phyloP scores from a whole-genome alignment of 2,797 vertebrate genomes.

The Clarias pachynema region DNA sequence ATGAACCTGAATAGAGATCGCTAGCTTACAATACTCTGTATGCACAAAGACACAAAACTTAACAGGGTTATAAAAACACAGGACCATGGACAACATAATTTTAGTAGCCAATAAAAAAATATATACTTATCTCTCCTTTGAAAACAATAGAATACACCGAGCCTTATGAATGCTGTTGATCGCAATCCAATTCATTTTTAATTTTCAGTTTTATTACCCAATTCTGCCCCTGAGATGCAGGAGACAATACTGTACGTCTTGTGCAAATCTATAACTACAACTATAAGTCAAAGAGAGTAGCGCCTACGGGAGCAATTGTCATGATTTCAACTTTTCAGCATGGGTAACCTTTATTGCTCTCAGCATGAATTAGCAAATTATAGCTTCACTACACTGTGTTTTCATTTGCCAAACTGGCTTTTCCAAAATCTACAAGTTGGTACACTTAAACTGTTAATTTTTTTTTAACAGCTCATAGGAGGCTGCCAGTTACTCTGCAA shows the following conservation, averaged over 20 bases:
- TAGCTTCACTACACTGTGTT: neutral
- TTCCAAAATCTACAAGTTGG: slow-evolving; percentile 7
- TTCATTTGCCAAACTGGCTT: slow-evolving; percentile 18
- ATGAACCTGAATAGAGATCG: slow-evolving; percentile 49
- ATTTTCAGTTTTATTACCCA: slow-evolving; percentile 39
- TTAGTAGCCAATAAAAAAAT: slow-evolving; percentile 41
- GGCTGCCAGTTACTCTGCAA: neutral
- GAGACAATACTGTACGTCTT: slow-evolving; percentile 10
- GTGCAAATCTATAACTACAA: slow-evolving; percentile 26
- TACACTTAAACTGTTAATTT: neutral
- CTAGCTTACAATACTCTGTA: slow-evolving; percentile 37
- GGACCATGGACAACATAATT: slow-evolving; percentile 31
- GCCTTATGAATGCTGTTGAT: slow-evolving; percentile 26
- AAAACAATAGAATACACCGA: slow-evolving; percentile 21
- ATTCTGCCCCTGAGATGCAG: slow-evolving; percentile 7
- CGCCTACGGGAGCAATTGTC: slow-evolving; percentile 17
- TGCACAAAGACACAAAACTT: slow-evolving; percentile 14
- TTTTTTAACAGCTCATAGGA: neutral
- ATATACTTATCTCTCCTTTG: slow-evolving; percentile 35
- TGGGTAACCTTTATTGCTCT: slow-evolving; percentile 36
- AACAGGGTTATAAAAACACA: slow-evolving; percentile 31
- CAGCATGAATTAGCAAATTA: slow-evolving; percentile 1
- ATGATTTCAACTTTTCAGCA: slow-evolving; percentile 30
- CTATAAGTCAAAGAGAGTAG: slow-evolving; percentile 4
- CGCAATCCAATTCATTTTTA: slow-evolving; percentile 45